phyloP scores from a whole-genome alignment of 2,888 invertebrate genomes.

The Theodoxus fluviatilis region DNA sequence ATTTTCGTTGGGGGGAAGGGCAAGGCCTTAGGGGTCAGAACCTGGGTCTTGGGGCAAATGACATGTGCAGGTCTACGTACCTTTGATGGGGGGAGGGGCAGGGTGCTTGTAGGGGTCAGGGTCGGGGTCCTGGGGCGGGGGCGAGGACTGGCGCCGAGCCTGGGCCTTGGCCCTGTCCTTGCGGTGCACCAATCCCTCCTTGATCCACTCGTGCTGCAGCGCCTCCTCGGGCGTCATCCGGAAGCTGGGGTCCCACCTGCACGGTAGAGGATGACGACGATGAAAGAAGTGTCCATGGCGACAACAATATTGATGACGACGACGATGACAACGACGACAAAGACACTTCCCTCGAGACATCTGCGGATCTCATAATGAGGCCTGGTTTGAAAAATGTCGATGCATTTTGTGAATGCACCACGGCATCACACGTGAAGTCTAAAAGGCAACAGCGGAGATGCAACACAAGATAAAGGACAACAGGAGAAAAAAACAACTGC shows the following conservation, averaged over 20 bases:
- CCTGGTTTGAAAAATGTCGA: no score
- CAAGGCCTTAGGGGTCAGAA: no score
- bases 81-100: slow-evolving; percentile 51
- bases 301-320: background rate
- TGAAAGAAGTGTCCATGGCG: background rate
- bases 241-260: slow-evolving; percentile 89
- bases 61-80: no score
- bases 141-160: slow-evolving; percentile 32
- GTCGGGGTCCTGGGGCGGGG: slow-evolving; percentile 29
- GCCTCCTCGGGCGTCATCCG: slow-evolving; percentile 92
- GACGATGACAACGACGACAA: background rate
- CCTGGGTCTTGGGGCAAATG: background rate
- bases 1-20: background rate
- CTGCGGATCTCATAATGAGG: no score
- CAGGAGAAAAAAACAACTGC: background rate
- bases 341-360: no score
- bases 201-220: slow-evolving; percentile 84
- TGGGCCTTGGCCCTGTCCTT: slow-evolving; percentile 34
- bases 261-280: slow-evolving; percentile 26
- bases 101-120: slow-evolving; percentile 55
- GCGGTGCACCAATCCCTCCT: slow-evolving; percentile 54
- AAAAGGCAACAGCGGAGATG: background rate
- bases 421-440: background rate
- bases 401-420: no score
- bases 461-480: background rate